Evolutionary conservation across 2,888 invertebrate genomes (phyloP).

Genomic region (Hirtodrosophila duncani): DNA sequence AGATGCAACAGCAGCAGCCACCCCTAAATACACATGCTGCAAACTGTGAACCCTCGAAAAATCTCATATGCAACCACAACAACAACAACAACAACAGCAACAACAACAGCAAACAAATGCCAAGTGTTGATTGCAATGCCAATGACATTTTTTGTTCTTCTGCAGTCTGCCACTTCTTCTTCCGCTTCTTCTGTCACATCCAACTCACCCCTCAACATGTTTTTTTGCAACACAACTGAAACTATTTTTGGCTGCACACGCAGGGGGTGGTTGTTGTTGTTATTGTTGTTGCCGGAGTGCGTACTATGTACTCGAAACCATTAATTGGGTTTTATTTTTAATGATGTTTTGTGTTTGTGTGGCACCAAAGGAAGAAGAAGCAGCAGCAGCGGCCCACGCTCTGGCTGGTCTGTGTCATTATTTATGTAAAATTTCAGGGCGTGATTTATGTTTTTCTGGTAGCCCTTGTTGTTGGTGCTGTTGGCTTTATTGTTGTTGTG

Average conservation of each 20-base stretch:
- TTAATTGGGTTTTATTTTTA: conserved; percentile 70
- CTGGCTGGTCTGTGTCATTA: conserved; percentile 29
- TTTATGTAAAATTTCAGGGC: conserved; percentile 58
- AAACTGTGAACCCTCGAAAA: background rate
- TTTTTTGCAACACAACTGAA: conserved; percentile 60
- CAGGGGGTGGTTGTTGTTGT: conserved; percentile 6
- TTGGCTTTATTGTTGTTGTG: no score
- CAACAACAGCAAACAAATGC: conserved; percentile 21
- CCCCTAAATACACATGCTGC: conserved; percentile 29
- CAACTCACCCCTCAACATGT: background rate
- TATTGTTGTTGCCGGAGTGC: conserved; percentile 24
- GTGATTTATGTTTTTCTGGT: conserved; percentile 62
- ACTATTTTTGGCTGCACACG: conserved; percentile 52
- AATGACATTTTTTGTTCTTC: conserved; percentile 47
- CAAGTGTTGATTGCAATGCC: conserved; percentile 46
- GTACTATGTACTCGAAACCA: conserved; percentile 53
- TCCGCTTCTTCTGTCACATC: background rate
- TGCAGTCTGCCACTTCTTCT: background rate
- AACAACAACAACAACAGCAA: conserved; percentile 37
- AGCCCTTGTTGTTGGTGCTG: background rate
- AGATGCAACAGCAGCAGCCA: conserved; percentile 3
- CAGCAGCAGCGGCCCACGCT: conserved; percentile 26
- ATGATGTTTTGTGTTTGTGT: conserved; percentile 67
- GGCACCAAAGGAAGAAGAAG: conserved; percentile 28
- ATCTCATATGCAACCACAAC: conserved; percentile 34